Evolutionary conservation across 2,888 invertebrate genomes (phyloP), one percentile per base, ranked within the genome.

Genomic region (Drosophila birchii): DNA sequence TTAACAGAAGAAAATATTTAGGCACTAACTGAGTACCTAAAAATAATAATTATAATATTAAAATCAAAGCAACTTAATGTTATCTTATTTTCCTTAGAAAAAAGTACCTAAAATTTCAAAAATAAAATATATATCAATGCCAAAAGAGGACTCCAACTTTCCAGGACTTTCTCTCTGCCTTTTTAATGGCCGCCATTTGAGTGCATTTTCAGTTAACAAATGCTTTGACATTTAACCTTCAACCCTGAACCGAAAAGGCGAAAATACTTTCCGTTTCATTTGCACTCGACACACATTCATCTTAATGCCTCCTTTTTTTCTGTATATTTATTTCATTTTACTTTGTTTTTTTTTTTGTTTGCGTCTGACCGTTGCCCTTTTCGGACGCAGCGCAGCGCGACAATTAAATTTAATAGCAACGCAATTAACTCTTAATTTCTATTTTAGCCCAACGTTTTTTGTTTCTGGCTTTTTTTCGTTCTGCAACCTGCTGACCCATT

Each of bases 401-500:
- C 89, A 88, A 87, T 87, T 89, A 88, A 89, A 89, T 86, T 89
- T 83, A 88, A 87, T 87, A 80, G 80, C 86, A 80, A 66, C 78
- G 79, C 89, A 86, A 87, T 87, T 87, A 87, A 87, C 84, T 89
- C 86, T 88, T 86, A 83, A 89, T 87, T 89, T 86, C 72, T 80
- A 85, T 81, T 67, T 75, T 71, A 69, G 57, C 57, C 20, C 20
- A 6, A 20, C 39, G 26, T 45, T 5, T 43, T 43, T 12, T 41
- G 23, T 45, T 76, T 78, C 3, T 18, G 9, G 1, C 11, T 75
- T 62, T 20, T 47, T 54, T 29, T 49, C 26, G 12, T 49, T 55
- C 44, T 63, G 54, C 58, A 55, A 59, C 76, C 74, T 71, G 60
- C 76, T 85, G 80, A 57, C 60, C 71, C 74, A 86, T 86, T 81